Evolutionary conservation across 2,113 vertebrate genomes (phyloP).

Genomic region (Tragelaphus buxtoni): DNA sequence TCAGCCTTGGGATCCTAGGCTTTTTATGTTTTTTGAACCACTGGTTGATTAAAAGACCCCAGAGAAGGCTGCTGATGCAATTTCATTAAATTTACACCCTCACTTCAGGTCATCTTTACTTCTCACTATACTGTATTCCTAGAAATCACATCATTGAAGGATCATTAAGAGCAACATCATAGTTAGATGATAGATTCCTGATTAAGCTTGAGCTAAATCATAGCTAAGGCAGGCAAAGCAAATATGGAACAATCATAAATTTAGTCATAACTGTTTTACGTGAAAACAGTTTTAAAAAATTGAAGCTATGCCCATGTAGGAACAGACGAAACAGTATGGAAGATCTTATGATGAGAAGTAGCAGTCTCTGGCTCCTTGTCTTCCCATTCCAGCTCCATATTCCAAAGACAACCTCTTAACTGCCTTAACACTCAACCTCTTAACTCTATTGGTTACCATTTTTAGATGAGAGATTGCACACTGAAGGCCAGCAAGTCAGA

Average conservation of each 20-base stretch:
- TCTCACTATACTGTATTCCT: neutral
- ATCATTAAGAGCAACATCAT: neutral
- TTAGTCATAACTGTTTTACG: neutral
- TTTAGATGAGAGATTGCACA: neutral
- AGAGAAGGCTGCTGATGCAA: neutral
- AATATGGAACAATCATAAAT: neutral
- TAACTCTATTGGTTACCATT: neutral
- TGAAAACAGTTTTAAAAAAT: neutral
- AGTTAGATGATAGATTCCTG: neutral
- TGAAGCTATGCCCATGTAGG: neutral
- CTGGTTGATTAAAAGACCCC: neutral
- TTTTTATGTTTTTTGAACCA: neutral
- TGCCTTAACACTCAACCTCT: neutral
- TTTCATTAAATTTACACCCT: neutral
- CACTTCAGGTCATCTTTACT: neutral
- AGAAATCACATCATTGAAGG: slow-evolving; percentile 16
- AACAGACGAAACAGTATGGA: neutral
- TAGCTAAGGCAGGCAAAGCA: neutral
- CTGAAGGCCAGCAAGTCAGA: neutral
- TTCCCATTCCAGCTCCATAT: neutral
- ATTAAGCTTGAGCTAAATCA: slow-evolving; percentile 7
- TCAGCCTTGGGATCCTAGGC: neutral
- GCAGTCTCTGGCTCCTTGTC: neutral
- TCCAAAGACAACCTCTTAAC: neutral
- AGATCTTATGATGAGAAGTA: neutral